Evolutionary conservation across 2,113 vertebrate genomes (phyloP).

Genomic region (Microtus oregoni): DNA sequence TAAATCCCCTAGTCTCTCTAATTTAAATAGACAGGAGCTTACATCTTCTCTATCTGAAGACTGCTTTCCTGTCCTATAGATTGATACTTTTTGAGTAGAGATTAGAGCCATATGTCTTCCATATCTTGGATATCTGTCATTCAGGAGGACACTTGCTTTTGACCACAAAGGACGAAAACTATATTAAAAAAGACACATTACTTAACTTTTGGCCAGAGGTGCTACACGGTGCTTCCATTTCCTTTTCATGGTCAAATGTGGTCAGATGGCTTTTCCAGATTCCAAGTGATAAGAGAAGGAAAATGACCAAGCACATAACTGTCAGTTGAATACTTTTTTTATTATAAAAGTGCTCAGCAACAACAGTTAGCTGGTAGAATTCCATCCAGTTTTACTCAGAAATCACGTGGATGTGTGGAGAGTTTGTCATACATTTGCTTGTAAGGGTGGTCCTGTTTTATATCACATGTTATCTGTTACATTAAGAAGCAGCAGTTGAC

Average conservation of each 20-base stretch:
- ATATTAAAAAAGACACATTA: not conserved
- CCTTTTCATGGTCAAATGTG: not conserved
- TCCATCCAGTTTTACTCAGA: not conserved
- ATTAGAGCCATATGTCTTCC: not conserved
- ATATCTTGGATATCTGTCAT: not conserved
- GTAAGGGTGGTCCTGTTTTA: not conserved
- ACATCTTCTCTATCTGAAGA: not conserved
- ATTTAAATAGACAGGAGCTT: not conserved
- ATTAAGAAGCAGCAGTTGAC: not conserved
- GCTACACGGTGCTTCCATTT: not conserved
- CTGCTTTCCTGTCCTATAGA: not conserved
- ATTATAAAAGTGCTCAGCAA: not conserved
- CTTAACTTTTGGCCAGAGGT: not conserved
- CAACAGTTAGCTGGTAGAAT: not conserved
- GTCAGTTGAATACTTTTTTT: not conserved
- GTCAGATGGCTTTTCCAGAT: not conserved
- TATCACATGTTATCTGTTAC: not conserved
- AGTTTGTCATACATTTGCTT: not conserved
- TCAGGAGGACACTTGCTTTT: not conserved
- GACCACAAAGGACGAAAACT: not conserved
- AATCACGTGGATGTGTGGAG: not conserved
- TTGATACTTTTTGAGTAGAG: not conserved
- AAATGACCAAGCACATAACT: fast-evolving
- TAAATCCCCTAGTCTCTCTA: not conserved
- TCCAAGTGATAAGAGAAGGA: not conserved